Conservation (phyloP, 2,888 invertebrate genomes). For the Xestia xanthographa region DNA sequence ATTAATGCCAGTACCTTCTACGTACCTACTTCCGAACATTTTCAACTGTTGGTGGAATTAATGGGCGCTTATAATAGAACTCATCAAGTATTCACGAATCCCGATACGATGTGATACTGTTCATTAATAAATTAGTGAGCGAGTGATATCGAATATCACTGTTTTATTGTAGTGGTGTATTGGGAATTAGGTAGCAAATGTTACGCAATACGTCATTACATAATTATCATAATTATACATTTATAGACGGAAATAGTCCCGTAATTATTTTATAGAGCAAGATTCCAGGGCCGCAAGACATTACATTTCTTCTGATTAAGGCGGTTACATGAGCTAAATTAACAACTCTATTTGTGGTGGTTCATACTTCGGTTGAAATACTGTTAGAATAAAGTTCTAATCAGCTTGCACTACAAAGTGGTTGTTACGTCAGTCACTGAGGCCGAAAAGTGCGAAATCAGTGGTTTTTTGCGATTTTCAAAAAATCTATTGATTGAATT, state of each 20-base stretch:
- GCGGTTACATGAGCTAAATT: too few relatives aligned
- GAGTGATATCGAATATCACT: constrained; percentile 9
- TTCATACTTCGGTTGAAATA: too few relatives aligned
- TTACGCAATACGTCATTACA: not conserved
- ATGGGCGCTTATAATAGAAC: constrained; percentile 39
- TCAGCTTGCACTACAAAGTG: too few relatives aligned
- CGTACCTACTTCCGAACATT: not conserved
- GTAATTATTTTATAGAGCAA: not conserved
- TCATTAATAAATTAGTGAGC: constrained; percentile 27
- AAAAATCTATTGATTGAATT: too few relatives aligned
- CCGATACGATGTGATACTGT: not conserved
- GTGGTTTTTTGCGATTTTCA: too few relatives aligned
- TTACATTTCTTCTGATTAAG: not conserved
- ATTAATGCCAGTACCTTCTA: not conserved
- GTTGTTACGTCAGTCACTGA: too few relatives aligned
- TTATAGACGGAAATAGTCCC: not conserved
- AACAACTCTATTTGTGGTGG: too few relatives aligned
- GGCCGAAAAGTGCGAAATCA: too few relatives aligned
- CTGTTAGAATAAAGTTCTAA: too few relatives aligned
- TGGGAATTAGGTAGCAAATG: constrained; percentile 3
- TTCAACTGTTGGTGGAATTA: constrained; percentile 4
- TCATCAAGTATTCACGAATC: constrained; percentile 26
- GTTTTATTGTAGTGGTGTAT: not conserved
- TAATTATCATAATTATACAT: too few relatives aligned
- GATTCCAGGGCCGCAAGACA: not conserved